A percentile compares a stretch with the other conserved stretches of the same genome.
Evolutionary conservation across 2,113 vertebrate species (phyloP).

Genomic region (Craseonycteris thonglongyai): DNA sequence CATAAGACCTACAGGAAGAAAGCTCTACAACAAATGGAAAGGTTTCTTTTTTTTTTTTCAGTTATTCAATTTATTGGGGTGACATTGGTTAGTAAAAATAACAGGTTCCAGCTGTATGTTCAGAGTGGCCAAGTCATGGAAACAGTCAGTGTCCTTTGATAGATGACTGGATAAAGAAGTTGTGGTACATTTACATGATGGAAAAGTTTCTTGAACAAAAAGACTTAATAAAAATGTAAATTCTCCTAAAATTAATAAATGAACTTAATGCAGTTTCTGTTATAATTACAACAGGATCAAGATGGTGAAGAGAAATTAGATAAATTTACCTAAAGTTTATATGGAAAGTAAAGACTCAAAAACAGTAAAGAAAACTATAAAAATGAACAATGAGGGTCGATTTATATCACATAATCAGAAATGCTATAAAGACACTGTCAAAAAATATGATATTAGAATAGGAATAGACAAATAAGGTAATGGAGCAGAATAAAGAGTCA

Average conservation of each 20-base stretch:
- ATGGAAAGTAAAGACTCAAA: not conserved
- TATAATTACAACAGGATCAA: not conserved
- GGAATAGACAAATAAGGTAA: not conserved
- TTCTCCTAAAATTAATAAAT: not conserved
- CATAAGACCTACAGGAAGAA: not conserved
- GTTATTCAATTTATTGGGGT: too few species aligned
- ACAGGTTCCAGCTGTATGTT: too few species aligned
- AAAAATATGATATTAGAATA: not conserved
- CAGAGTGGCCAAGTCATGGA: too few species aligned
- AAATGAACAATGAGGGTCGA: not conserved
- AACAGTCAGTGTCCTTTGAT: too few species aligned
- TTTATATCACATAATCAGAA: not conserved
- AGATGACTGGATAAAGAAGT: too few species aligned
- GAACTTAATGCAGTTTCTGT: not conserved
- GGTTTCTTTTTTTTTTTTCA: too few species aligned
- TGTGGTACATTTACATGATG: too few species aligned
- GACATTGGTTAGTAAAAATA: too few species aligned
- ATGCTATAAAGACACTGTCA: not conserved
- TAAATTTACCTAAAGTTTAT: not conserved
- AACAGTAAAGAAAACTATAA: not conserved
- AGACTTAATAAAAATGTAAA: not conserved
- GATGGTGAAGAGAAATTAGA: not conserved
- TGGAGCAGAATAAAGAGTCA: not conserved
- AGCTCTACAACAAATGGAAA: not conserved
- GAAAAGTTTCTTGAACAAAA: not conserved